Percentiles rank a stretch among this genome's conserved stretches.
phyloP scores from a whole-genome alignment of 2,888 invertebrate genomes.

The Pristionchus fissidentatus region DNA sequence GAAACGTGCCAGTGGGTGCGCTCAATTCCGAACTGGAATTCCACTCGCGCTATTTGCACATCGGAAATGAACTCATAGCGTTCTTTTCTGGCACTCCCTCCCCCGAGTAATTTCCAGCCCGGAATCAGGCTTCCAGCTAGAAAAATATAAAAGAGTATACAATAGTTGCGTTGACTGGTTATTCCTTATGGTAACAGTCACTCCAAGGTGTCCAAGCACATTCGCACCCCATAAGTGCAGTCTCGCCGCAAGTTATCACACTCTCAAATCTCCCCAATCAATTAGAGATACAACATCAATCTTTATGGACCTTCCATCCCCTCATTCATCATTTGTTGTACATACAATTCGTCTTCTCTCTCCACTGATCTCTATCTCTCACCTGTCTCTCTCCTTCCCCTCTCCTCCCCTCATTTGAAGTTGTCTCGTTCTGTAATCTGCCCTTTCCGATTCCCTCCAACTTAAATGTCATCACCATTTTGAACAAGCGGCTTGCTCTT shows the following conservation, averaged over 20 bases:
- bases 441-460: background rate
- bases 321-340: background rate
- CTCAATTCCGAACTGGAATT: no score
- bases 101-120: no score
- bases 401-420: background rate
- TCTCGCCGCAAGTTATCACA: background rate
- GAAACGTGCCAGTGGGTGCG: no score
- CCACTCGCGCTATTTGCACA: no score
- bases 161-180: no score
- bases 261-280: constrained; percentile 22
- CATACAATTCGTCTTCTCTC: constrained; percentile 11
- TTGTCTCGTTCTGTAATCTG: background rate
- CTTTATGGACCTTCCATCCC: background rate
- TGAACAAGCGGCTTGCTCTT: no score
- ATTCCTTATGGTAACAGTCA: no score
- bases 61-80: no score
- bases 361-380: constrained; percentile 4
- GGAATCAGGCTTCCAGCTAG: no score
- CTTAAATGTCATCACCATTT: no score
- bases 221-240: background rate
- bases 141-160: no score
- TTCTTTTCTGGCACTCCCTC: background rate
- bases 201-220: background rate
- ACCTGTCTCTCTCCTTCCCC: constrained; percentile 36
- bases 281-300: background rate